Percentiles rank a stretch among this genome's conserved stretches.
Conservation (phyloP, 1,140 invertebrate genomes). For the Drosophila sechellia region DNA sequence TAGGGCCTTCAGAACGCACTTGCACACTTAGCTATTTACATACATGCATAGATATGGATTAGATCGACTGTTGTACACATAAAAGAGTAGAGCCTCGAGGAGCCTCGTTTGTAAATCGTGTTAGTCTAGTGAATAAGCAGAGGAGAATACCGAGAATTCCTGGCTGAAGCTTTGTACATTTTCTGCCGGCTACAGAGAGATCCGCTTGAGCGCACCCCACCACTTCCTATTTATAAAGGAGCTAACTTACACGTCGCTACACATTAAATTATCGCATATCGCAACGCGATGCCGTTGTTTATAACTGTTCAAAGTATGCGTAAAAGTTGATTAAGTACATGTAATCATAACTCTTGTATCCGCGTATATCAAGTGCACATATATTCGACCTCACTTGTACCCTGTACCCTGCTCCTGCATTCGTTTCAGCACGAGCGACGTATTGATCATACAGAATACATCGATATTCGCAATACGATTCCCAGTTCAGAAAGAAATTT, state of each 20-base stretch:
- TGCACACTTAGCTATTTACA: conserved; percentile 24
- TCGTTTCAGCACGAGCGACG: conserved; percentile 48
- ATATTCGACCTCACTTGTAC: conserved; percentile 29
- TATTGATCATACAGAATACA: neutral
- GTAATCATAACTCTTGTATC: conserved; percentile 30
- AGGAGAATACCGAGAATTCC: conserved; percentile 18
- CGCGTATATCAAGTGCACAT: conserved; percentile 30
- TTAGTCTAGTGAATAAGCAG: conserved; percentile 64
- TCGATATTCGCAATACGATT: neutral
- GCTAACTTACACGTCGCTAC: conserved; percentile 30
- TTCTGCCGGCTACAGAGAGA: conserved; percentile 58
- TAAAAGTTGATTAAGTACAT: conserved; percentile 69
- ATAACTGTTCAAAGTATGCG: conserved; percentile 73
- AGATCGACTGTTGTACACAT: conserved; percentile 66
- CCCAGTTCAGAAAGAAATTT: conserved; percentile 22
- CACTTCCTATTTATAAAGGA: conserved; percentile 35
- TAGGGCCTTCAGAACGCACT: conserved; percentile 23
- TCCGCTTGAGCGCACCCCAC: conserved; percentile 59
- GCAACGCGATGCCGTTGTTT: conserved; percentile 63
- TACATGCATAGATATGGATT: conserved; percentile 40
- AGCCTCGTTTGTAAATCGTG: conserved; percentile 61
- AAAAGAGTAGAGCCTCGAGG: conserved; percentile 31
- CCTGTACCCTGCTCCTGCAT: conserved; percentile 31
- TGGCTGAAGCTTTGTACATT: conserved; percentile 64
- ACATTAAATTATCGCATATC: conserved; percentile 42